phyloP scores from a whole-genome alignment of 2,888 invertebrate genomes.

The Cybosia mesomella region DNA sequence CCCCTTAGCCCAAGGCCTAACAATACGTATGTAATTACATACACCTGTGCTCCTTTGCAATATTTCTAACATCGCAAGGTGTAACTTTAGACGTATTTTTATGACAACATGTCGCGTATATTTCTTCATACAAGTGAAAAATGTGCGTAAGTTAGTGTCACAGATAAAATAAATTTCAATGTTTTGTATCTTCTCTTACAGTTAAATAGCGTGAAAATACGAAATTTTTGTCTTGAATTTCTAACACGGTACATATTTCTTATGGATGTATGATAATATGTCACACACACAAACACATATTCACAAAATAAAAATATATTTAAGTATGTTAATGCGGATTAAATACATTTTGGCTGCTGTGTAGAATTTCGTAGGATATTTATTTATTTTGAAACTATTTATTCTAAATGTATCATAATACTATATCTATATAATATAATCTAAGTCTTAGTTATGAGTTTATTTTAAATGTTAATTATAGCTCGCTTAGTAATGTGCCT shows the following conservation, averaged over 20 bases:
- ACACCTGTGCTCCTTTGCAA: conserved; percentile 15
- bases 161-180: conserved; percentile 7
- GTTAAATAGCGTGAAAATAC: not conserved
- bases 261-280: no score
- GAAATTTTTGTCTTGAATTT: not conserved
- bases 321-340: no score
- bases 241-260: not conserved
- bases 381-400: no score
- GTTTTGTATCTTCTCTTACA: conserved; percentile 9
- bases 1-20: not conserved
- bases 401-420: no score
- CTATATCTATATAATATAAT: no score
- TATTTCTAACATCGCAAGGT: conserved; percentile 10
- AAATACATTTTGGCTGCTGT: no score
- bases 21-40: conserved; percentile 7
- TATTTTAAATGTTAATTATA: no score
- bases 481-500: no score
- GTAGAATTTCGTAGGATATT: no score
- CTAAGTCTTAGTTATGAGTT: no score
- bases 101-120: conserved; percentile 9
- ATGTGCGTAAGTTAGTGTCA: conserved; percentile 9
- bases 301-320: no score
- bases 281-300: no score
- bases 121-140: conserved; percentile 11
- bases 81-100: conserved; percentile 12